These are phyloP conservation scores for Caiman crocodilus DNA, from an alignment of 2,797 vertebrate genomes.

Conservation along the genomic window DNA sequence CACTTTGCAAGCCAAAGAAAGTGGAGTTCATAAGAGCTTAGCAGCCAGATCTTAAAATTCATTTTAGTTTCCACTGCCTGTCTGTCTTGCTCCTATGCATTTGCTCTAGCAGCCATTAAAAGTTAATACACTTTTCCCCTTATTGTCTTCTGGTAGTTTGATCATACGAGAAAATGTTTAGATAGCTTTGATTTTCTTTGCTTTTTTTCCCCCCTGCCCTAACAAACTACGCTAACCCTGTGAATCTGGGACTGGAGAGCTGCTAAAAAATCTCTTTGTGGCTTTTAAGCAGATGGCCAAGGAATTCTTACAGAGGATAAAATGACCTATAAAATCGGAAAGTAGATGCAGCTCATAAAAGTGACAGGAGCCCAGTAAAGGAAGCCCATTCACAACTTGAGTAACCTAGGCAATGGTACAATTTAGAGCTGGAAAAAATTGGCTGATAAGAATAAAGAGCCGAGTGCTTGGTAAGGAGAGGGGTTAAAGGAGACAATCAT, in stretches of 20 bases:
- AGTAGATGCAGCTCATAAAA: background rate
- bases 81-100: background rate
- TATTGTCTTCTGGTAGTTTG: background rate
- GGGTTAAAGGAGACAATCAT: background rate
- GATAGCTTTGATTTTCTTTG: background rate
- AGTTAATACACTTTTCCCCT: background rate
- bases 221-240: background rate
- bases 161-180: background rate
- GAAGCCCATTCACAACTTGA: background rate
- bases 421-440: background rate
- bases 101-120: background rate
- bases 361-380: background rate
- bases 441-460: background rate
- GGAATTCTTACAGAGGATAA: background rate
- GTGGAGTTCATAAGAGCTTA: background rate
- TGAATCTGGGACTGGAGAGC: fast-evolving
- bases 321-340: background rate
- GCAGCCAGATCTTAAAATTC: background rate
- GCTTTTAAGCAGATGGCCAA: background rate
- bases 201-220: too few relatives aligned
- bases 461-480: fast-evolving
- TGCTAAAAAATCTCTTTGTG: background rate
- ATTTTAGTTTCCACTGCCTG: background rate
- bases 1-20: background rate
- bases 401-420: background rate